Base-by-base conservation (phyloP, 2,113 vertebrate species). In the Phaethornis superciliosus region DNA sequence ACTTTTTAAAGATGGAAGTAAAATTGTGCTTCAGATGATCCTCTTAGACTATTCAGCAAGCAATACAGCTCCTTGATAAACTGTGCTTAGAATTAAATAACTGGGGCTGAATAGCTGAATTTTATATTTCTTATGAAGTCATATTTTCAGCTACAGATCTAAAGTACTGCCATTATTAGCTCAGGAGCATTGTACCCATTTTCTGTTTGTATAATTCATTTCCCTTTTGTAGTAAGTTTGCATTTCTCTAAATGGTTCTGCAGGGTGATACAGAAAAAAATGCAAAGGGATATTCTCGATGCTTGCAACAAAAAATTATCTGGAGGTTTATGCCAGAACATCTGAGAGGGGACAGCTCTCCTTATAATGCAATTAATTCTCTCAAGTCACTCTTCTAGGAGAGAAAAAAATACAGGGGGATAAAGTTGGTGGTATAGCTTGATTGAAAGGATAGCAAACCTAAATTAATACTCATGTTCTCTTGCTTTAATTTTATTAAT, bases 111-210 rank as follows among this genome's bases (percentile, higher is more conserved):
- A 52, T 46, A 78, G 42, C 32, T 55, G 20, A 62, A 76, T 85
- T 87, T 87, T 18, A 2, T 76, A 58, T 55, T 93, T 67, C 63
- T 44, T 75, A 74, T 44, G 40, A 83, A 83, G 75, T 44, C 12
- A 16, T 78, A 44, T 78, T 93, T 96, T 88, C 90, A 78, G 16
- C 60, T 93, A 95, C 92, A 89, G 81, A 30, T 92, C 49, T 92
- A 79, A 94, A 95, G 32, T 91, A 42, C 55, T 72, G 20, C 56
- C 74, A 42, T 83, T 85, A 65, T 62, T 92, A 64, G 54, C 82
- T 87, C 81, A 85, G 89, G 30, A 92, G 59, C 18, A 58, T 85
- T 67, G 71, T 76, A 85, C n/a, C 24, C 4, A 27, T 76, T 94
- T 92, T 85, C 12, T 78, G 17, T 93, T 83, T 83, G 76, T 71